Conservation (phyloP, 2,113 vertebrate species). For the Cavia porcellus region DNA sequence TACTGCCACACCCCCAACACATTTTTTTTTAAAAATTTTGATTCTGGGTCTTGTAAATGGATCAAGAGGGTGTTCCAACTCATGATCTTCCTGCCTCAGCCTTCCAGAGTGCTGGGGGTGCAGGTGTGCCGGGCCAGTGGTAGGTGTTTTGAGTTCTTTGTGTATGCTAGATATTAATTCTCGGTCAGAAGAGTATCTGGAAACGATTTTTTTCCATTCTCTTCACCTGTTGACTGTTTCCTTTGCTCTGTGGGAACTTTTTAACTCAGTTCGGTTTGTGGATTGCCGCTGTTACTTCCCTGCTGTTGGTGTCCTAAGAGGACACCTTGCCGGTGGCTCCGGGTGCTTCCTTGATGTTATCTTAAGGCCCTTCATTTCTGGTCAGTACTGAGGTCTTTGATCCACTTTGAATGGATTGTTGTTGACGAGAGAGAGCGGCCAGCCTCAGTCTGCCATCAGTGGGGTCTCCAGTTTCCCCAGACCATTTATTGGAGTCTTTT, state of each 20-base stretch:
- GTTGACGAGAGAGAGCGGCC: not conserved
- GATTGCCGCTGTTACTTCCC: not conserved
- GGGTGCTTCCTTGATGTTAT: not conserved
- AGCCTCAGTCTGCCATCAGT: not conserved
- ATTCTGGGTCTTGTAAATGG: not conserved
- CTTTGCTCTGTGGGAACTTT: not conserved
- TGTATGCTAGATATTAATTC: not conserved
- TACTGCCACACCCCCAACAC: not conserved
- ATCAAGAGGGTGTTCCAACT: not conserved
- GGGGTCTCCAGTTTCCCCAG: not conserved
- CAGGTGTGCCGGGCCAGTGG: not conserved
- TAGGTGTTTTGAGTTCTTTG: not conserved
- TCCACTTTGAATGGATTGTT: not conserved
- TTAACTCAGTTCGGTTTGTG: not conserved
- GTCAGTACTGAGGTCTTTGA: not conserved
- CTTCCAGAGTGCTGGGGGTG: not conserved
- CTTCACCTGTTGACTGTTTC: not conserved
- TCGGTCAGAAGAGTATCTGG: not conserved
- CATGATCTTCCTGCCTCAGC: not conserved
- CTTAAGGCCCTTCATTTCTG: not conserved
- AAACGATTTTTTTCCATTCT: not conserved
- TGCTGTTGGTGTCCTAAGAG: too few relatives aligned
- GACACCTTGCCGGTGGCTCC: not conserved
- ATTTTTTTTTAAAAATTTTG: not conserved
- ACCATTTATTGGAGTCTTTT: not conserved